Evolutionary conservation across 2,113 vertebrate genomes (phyloP), one percentile per base, ranked within the genome.

Genomic region (Hemichromis elongatus): DNA sequence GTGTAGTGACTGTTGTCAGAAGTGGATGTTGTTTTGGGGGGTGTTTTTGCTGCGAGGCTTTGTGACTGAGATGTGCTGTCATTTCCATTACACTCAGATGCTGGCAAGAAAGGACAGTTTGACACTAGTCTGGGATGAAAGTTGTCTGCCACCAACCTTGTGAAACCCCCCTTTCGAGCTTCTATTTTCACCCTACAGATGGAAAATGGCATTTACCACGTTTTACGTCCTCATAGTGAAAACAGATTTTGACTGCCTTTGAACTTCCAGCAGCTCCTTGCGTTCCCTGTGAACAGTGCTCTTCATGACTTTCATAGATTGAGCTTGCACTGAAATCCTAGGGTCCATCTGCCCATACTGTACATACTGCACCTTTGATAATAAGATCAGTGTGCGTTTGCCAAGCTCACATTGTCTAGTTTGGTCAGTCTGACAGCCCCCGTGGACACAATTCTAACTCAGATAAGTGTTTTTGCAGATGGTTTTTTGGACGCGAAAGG

Each of bases 401-500:
- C 42, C 45, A 5, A 78, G 81, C 45, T 86, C 56, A 80, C 9
- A 54, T 86, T 55, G 26, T 83, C 83, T 40, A 18, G 66, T 50
- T 30, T 18, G 50, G 13, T 14, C n/a, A 7, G 61, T 70, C 24
- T 37, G 24, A 16, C 28, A 50, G 45, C 66, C 66, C 84, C 33
- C 33, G 57, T 81, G 87, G 56, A 80, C 2, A 1, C 16, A 21
- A 63, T 81, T 87, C 30, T 53, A 83, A 63, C 63, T 73, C 26
- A 35, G 81, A 81, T 83, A 30, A 93, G 68, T 89, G 88, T 93
- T 95, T 94, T 91, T 40, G 81, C 94, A 95, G 94, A 93, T 95
- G 94, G 18, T 83, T 88, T 66, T 52, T 79, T 21, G 79, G 81
- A 92, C 79, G 88, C 56, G 52, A 88, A 89, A 86, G 52, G 55